These are phyloP conservation scores for Eristalinus sepulchralis DNA, from an alignment of 2,888 invertebrate genomes.

Conservation along the genomic window DNA sequence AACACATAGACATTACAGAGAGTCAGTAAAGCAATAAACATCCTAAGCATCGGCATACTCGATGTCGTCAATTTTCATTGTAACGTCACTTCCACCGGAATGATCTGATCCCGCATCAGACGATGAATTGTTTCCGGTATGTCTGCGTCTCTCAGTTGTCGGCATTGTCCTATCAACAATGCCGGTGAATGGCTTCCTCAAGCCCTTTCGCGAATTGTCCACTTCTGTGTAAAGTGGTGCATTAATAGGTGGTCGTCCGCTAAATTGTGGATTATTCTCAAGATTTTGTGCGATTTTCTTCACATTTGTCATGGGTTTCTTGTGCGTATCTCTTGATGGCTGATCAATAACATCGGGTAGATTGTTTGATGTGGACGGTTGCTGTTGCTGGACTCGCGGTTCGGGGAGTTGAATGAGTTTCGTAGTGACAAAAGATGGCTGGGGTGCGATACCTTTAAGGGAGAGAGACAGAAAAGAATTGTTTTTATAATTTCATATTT, in stretches of 20 bases:
- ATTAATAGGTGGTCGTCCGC: slow-evolving; percentile 71
- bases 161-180: slow-evolving; percentile 15
- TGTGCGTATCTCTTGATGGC: slow-evolving; percentile 33
- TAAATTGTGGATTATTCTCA: slow-evolving; percentile 76
- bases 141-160: slow-evolving; percentile 2
- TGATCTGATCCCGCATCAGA: slow-evolving; percentile 79
- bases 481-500: no score
- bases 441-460: slow-evolving; percentile 38
- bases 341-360: slow-evolving; percentile 74
- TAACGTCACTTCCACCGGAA: slow-evolving; percentile 81
- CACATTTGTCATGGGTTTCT: slow-evolving; percentile 74
- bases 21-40: not conserved
- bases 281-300: slow-evolving; percentile 77
- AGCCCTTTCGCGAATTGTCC: slow-evolving; percentile 40
- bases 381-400: slow-evolving; percentile 6
- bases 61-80: slow-evolving; percentile 80
- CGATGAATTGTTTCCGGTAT: slow-evolving; percentile 66
- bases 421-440: slow-evolving; percentile 68
- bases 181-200: slow-evolving; percentile 36
- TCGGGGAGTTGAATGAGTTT: slow-evolving; percentile 25
- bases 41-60: slow-evolving; percentile 79
- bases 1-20: slow-evolving; percentile 46
- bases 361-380: slow-evolving; percentile 73
- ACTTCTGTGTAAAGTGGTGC: slow-evolving; percentile 69
- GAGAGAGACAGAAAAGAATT: not conserved